These are phyloP conservation scores for Endotricha flammealis DNA, from an alignment of 2,888 invertebrate genomes.

Conservation along the genomic window DNA sequence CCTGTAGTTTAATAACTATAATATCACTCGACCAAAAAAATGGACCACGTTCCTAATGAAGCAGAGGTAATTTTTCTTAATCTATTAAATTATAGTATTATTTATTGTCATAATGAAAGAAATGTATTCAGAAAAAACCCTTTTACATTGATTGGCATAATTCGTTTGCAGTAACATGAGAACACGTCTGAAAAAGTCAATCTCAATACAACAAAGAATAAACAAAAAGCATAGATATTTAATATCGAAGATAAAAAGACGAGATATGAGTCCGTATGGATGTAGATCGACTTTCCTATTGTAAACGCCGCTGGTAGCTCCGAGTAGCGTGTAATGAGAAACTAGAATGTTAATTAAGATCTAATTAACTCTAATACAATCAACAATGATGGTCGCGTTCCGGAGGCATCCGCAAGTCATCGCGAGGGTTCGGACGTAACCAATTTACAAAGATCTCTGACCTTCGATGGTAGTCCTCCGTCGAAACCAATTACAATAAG, in stretches of 20 bases:
- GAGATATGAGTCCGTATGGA: slow-evolving; percentile 55
- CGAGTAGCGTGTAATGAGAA: slow-evolving; percentile 77
- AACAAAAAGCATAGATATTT: slow-evolving; percentile 18
- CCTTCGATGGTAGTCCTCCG: slow-evolving; percentile 33
- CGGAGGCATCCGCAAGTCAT: slow-evolving; percentile 74
- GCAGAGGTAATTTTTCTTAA: too few relatives aligned
- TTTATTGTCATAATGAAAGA: too few relatives aligned
- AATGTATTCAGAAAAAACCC: too few relatives aligned
- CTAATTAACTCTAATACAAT: slow-evolving; percentile 78
- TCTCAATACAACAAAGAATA: slow-evolving; percentile 42
- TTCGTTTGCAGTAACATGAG: too few relatives aligned
- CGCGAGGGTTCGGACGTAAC: slow-evolving; percentile 48
- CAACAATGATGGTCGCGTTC: slow-evolving; percentile 74
- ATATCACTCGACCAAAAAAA: too few relatives aligned
- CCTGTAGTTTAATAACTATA: too few relatives aligned
- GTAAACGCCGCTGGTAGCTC: slow-evolving; percentile 62
- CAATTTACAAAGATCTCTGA: slow-evolving; percentile 46
- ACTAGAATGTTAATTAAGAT: slow-evolving; percentile 77
- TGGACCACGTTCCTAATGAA: too few relatives aligned
- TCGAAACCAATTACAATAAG: slow-evolving; percentile 20
- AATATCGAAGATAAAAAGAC: slow-evolving; percentile 52
- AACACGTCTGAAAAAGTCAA: too few relatives aligned
- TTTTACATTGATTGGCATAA: too few relatives aligned
- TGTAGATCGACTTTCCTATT: slow-evolving; percentile 71
- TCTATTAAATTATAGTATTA: too few relatives aligned